Evolutionary conservation across 1,140 invertebrate species (phyloP).

Genomic region (Arctopsyche grandis): DNA sequence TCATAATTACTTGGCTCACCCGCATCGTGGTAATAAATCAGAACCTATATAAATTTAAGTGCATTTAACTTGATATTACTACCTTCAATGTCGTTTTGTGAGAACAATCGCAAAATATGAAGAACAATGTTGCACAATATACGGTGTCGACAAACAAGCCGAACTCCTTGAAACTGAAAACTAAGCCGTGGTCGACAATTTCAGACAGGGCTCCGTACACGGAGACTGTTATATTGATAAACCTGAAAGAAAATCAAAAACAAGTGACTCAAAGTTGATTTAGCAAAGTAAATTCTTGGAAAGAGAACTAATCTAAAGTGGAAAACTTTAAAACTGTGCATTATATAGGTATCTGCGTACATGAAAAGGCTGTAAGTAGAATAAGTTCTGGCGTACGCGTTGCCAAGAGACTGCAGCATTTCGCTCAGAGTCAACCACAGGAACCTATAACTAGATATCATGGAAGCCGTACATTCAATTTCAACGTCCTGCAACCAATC

Average conservation of each 20-base stretch:
- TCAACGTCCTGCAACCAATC: conserved; percentile 63
- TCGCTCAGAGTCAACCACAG: conserved; percentile 72
- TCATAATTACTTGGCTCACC: too few species aligned
- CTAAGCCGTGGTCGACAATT: conserved; percentile 70
- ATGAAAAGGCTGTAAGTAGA: conserved; percentile 71
- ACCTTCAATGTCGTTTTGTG: conserved; percentile 70
- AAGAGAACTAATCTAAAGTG: too few species aligned
- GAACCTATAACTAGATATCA: conserved; percentile 68
- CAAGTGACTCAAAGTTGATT: background rate
- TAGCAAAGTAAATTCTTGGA: too few species aligned
- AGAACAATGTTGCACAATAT: conserved; percentile 69
- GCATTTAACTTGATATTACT: too few species aligned
- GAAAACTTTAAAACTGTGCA: too few species aligned
- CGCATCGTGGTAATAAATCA: too few species aligned
- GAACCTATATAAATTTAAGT: too few species aligned
- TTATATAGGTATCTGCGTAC: conserved; percentile 56
- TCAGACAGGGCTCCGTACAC: conserved; percentile 71
- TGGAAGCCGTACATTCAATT: conserved; percentile 63
- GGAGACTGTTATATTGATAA: conserved; percentile 66
- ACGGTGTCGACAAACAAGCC: conserved; percentile 69
- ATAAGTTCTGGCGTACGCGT: conserved; percentile 71
- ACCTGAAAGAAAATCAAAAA: conserved; percentile 57
- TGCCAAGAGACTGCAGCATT: conserved; percentile 69
- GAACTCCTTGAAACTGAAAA: conserved; percentile 71
- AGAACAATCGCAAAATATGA: conserved; percentile 71